Evolutionary conservation across 2,113 vertebrate species (phyloP), one percentile per base, ranked within the genome.

Genomic region (Prunella fulvescens): DNA sequence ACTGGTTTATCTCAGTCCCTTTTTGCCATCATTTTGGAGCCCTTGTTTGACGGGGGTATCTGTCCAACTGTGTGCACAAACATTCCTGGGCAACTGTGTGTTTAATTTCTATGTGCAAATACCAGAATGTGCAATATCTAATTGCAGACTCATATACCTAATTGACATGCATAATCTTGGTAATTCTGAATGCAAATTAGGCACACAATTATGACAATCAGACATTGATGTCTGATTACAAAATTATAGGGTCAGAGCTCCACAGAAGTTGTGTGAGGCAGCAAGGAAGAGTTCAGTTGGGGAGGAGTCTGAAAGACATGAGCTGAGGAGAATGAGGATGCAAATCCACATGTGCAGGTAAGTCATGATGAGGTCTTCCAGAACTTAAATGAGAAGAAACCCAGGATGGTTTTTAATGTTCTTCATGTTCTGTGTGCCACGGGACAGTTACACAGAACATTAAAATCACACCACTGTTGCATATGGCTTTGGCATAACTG

Each of bases 141-240:
- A 92, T 64, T 92, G 90, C 85, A 86, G 85, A 77, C 92, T 94
- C 85, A 71, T 58, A 83, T 44, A 83, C 29, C 64, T 90, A 83
- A 96, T 61, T 94, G 88, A 86, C 92, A 84, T 88, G 92, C 90
- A 96, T 47, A 90, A 84, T 88, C 82, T 67, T 50, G 51, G 56
- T 78, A 92, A 96, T 92, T 95, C 71, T 65, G 69, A 88, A 95
- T 93, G 82, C 40, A 95, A 90, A 95, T 92, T 45, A 88, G 77
- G 57, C 72, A 74, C 76, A 93, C 86, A 86, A 96, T 96, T 96
- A 96, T 84, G 92, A 84, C 81, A 96, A 94, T 95, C 88, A 95
- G 88, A n/a, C 53, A 37, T 40, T 81, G 92, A 88, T 90, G 88
- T 81, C 86, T 97, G 90, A 96, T 95, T 94, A 81, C 76, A 90